phyloP scores from a whole-genome alignment of 92 coral and sea anemone genomes.

The Montipora capitata region DNA sequence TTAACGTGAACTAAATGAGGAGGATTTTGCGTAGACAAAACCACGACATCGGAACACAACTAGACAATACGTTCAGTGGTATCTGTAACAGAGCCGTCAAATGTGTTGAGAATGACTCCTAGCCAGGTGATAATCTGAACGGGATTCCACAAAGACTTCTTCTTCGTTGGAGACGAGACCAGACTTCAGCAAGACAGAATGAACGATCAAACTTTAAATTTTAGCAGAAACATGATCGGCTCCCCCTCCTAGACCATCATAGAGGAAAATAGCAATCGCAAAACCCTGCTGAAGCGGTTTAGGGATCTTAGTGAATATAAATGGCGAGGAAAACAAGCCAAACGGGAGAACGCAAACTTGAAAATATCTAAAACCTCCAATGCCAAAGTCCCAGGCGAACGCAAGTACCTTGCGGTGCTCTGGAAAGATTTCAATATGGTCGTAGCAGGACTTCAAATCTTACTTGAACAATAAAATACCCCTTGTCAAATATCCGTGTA shows the following conservation, averaged over 20 bases:
- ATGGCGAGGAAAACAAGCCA: slow-evolving; percentile 40
- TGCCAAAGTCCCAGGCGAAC: slow-evolving; percentile 56
- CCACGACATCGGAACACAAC: too few species aligned
- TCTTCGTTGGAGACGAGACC: slow-evolving; percentile 18
- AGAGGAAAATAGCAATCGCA: slow-evolving; percentile 32
- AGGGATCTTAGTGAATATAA: slow-evolving; percentile 40
- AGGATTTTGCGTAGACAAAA: too few species aligned
- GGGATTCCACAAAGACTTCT: too few species aligned
- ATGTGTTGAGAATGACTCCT: too few species aligned
- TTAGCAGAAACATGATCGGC: background rate
- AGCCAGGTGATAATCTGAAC: too few species aligned
- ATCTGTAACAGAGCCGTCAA: too few species aligned
- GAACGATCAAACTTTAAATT: too few species aligned
- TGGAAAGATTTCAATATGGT: slow-evolving; percentile 16
- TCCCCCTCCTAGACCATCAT: slow-evolving; percentile 66
- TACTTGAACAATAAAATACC: slow-evolving; percentile 29
- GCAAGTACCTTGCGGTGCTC: slow-evolving; percentile 39
- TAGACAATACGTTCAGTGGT: too few species aligned
- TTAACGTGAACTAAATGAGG: too few species aligned
- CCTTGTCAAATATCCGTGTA: background rate
- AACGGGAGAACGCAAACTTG: background rate
- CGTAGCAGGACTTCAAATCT: slow-evolving; percentile 36
- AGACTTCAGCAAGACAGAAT: slow-evolving; percentile 28
- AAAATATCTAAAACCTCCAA: background rate
- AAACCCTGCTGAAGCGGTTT: background rate